phyloP scores from a whole-genome alignment of 2,113 vertebrate species.

The Sander lucioperca region DNA sequence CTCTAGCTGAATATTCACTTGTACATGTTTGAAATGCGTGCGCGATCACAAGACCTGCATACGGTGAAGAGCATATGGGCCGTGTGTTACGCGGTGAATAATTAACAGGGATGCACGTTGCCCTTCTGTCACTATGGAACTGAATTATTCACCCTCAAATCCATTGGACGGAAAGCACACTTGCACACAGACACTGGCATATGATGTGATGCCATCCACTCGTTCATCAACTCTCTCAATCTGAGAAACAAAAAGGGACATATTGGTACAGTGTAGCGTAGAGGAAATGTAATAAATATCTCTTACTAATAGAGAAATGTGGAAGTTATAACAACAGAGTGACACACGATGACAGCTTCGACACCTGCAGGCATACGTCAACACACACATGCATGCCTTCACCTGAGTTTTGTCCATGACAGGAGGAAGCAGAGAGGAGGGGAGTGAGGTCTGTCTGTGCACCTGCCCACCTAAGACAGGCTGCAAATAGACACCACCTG shows the following conservation, averaged over 20 bases:
- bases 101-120: conserved; percentile 72
- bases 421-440: conserved; percentile 34
- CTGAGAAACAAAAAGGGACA: conserved; percentile 26
- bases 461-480: conserved; percentile 67
- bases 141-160: conserved; percentile 77
- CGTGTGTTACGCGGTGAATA: conserved; percentile 70
- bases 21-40: neutral
- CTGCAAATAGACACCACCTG: conserved; percentile 76
- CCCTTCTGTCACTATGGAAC: conserved; percentile 70
- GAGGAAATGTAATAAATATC: conserved; percentile 23
- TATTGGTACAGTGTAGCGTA: neutral
- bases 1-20: conserved; percentile 23
- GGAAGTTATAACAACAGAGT: conserved; percentile 38
- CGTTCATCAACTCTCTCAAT: conserved; percentile 27
- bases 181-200: conserved; percentile 21
- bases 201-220: conserved; percentile 21
- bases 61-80: conserved; percentile 62
- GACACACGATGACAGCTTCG: conserved; percentile 19
- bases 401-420: conserved; percentile 35
- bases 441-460: conserved; percentile 55
- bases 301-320: conserved; percentile 29
- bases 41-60: conserved; percentile 30
- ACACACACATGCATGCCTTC: neutral
- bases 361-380: conserved; percentile 31
- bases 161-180: conserved; percentile 40